A percentile compares a stretch with the other conserved stretches of the same genome.
Conservation (phyloP, 2,888 invertebrate species). For the Thymelicus acteon region DNA sequence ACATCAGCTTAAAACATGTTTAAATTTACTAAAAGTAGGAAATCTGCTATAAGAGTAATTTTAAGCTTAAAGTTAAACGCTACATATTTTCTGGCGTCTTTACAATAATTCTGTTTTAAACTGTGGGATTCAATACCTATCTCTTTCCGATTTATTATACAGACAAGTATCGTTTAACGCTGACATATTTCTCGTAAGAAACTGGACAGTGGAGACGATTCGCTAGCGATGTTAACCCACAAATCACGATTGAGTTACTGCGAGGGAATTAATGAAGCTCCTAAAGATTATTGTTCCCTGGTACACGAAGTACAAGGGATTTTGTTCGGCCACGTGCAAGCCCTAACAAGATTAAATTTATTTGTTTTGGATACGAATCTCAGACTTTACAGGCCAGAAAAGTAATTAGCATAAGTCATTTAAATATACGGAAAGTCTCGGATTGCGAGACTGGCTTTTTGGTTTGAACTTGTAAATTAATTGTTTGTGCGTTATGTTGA, state of each 20-base stretch:
- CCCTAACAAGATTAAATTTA: constrained; percentile 44
- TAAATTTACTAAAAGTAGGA: too few species aligned
- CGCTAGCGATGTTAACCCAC: constrained; percentile 35
- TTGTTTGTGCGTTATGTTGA: not conserved
- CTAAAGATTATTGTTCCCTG: constrained; percentile 34
- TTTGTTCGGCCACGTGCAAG: constrained; percentile 23
- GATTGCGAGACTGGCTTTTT: constrained; percentile 33
- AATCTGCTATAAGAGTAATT: too few species aligned
- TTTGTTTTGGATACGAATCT: constrained; percentile 36
- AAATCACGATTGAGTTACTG: constrained; percentile 44
- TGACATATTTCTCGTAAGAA: not conserved
- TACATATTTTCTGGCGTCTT: too few species aligned
- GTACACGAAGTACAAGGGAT: constrained; percentile 20
- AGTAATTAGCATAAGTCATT: constrained; percentile 23
- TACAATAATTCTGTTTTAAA: too few species aligned
- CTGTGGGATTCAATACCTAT: too few species aligned
- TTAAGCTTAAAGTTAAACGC: too few species aligned
- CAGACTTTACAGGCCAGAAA: not conserved
- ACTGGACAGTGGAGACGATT: not conserved
- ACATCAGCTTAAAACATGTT: too few species aligned
- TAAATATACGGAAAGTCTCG: constrained; percentile 6
- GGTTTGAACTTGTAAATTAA: constrained; percentile 8
- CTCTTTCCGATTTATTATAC: too few species aligned
- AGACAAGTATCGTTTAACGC: not conserved
- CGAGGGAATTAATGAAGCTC: constrained; percentile 43